Evolutionary conservation across 2,888 invertebrate genomes (phyloP).

Genomic region (Molorchus minor): DNA sequence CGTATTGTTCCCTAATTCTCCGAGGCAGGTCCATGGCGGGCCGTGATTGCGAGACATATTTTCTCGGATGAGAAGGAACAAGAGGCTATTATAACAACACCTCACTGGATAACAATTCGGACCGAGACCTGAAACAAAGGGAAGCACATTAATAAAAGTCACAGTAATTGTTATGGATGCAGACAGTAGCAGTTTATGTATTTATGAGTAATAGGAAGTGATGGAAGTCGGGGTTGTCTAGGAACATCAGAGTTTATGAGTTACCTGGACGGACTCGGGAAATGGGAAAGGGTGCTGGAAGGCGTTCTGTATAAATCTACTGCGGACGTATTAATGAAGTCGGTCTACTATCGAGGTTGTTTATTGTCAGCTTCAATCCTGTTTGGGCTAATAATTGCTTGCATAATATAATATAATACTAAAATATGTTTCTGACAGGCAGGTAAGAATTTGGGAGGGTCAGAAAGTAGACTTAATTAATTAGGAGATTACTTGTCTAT

Average conservation of each 20-base stretch:
- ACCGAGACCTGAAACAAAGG: slow-evolving; percentile 34
- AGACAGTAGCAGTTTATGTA: not conserved
- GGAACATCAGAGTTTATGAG: slow-evolving; percentile 4
- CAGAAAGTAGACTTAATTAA: too few species aligned
- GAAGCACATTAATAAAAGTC: slow-evolving; percentile 36
- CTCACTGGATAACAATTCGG: slow-evolving; percentile 28
- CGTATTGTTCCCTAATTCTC: slow-evolving; percentile 31
- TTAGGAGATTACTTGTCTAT: too few species aligned
- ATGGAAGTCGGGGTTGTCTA: not conserved
- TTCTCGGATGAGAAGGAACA: slow-evolving; percentile 23
- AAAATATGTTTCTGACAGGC: too few species aligned
- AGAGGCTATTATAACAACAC: slow-evolving; percentile 22
- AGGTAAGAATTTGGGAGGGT: too few species aligned
- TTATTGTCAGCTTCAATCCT: too few species aligned
- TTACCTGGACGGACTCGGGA: not conserved
- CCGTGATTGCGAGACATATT: slow-evolving; percentile 21
- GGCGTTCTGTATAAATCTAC: not conserved
- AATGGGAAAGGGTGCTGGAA: not conserved
- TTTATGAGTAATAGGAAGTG: slow-evolving; percentile 7
- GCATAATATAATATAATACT: too few species aligned
- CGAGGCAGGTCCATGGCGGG: slow-evolving; percentile 26
- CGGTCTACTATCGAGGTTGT: too few species aligned
- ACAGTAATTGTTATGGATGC: slow-evolving; percentile 33
- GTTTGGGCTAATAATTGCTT: too few species aligned
- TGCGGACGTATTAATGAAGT: too few species aligned